phyloP scores from a whole-genome alignment of 2,797 vertebrate species.

The Tolypeutes matacus region DNA sequence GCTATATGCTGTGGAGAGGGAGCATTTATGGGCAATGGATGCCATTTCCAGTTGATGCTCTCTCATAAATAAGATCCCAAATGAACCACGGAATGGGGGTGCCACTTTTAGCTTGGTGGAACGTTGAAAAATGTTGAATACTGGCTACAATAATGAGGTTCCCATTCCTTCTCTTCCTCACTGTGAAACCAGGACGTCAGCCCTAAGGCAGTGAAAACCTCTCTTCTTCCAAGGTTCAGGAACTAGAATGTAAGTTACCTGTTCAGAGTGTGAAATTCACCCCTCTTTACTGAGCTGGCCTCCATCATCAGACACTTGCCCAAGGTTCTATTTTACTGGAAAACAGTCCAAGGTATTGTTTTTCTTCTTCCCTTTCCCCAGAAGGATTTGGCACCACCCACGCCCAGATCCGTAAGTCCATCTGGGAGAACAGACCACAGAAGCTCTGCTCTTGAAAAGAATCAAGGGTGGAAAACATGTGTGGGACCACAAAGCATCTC shows the following conservation, averaged over 20 bases:
- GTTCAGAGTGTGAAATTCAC: too few species aligned
- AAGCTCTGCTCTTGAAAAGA: background rate
- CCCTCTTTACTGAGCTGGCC: background rate
- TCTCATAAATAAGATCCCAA: background rate
- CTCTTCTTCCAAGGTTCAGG: rapidly evolving
- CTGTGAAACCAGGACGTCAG: background rate
- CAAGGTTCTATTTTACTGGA: background rate
- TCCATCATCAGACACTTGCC: too few species aligned
- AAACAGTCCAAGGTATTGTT: background rate
- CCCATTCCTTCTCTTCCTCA: too few species aligned
- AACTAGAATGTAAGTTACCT: too few species aligned
- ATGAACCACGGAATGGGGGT: background rate
- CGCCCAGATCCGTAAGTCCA: rapidly evolving
- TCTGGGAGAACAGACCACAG: too few species aligned
- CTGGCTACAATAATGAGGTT: background rate
- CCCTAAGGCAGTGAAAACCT: rapidly evolving
- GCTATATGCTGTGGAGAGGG: rapidly evolving
- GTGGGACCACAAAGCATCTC: background rate
- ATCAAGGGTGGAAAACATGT: too few species aligned
- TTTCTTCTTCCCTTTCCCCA: background rate
- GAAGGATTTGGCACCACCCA: too few species aligned
- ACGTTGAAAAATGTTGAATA: background rate
- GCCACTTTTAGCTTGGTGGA: background rate
- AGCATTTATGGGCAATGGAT: rapidly evolving
- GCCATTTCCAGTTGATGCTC: too few species aligned